These are phyloP conservation scores for Holothuria scabra DNA, from an alignment of 53 echinoderm and acorn worm species.

Conservation along the genomic window DNA sequence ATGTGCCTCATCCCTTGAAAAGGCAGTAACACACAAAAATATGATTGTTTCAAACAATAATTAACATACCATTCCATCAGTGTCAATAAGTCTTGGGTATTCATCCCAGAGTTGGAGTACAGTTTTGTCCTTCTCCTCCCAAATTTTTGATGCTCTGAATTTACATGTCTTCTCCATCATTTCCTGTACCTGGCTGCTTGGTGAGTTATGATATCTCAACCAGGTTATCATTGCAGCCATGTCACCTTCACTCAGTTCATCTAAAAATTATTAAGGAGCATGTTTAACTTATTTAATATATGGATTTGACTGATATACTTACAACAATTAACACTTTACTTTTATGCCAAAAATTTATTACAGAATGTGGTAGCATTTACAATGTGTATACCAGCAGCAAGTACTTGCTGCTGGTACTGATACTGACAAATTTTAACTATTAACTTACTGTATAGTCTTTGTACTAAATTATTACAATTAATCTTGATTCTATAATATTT, in stretches of 20 bases:
- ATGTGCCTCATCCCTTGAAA: background rate
- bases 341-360: too few species aligned
- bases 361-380: too few species aligned
- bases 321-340: too few species aligned
- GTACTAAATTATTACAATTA: too few species aligned
- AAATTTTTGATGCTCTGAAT: background rate
- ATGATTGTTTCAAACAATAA: background rate
- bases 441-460: too few species aligned
- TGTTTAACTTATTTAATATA: too few species aligned
- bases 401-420: too few species aligned
- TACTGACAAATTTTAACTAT: too few species aligned
- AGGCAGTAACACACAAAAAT: slow-evolving; percentile 1
- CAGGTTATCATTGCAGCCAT: slow-evolving; percentile 6
- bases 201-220: slow-evolving; percentile 12
- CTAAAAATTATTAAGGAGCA: background rate
- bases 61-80: slow-evolving; percentile 15
- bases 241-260: slow-evolving; percentile 21
- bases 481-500: too few species aligned
- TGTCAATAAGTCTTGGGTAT: slow-evolving; percentile 17
- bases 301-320: too few species aligned
- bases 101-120: slow-evolving; percentile 6
- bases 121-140: slow-evolving; percentile 13
- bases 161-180: slow-evolving; percentile 12
- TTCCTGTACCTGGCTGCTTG: background rate
- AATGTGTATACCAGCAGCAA: too few species aligned